Base-by-base conservation (phyloP, 2,888 invertebrate species). In the Hyppa rectilinea region DNA sequence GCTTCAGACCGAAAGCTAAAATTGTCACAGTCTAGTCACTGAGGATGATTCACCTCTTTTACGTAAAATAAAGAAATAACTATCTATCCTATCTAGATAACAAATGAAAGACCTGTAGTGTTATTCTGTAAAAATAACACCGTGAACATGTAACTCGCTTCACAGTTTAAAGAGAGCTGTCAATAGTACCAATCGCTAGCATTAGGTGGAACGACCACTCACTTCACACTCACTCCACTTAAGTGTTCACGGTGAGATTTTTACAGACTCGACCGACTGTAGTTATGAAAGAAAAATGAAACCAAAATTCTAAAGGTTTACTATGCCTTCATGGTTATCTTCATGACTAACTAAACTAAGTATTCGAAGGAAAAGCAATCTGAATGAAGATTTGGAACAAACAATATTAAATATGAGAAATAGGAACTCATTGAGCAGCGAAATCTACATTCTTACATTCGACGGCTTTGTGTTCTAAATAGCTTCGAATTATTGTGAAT, bases 1-100 rank as follows among this genome's bases (percentile, higher is more conserved):
- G 43, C n/a, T 38, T 59, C 47, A 50, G 29, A 53, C 67, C 31
- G 56, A 62, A 61, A 61, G 61, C 69, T 56, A 61, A 75, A 68
- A 52, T 9, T 70, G 45, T 75, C 58, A 43, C 10, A 17, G 47
- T 49, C 17, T 36, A 68, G 47, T 74, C 47, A 77, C 55, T 34
- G 36, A 31, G 26, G 31, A 40, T 75, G 75, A 75, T 40, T 75
- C 78, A 75, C 14, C 20, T 23, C 7, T n/a, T 50, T 58, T 36
- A 61, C 70, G 29, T 47, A 52, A 76, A 50, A 52, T 76, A 31
- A 50, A 50, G 6, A 40, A 45, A 36, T 40, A 40, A 23, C 10
- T 49, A 29, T 29, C 12, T 38, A 38, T 36, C 14, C 38, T 31
- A 38, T n/a, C 3, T n/a, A 29, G 17, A 29, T 9, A 12, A 17